These are phyloP conservation scores for Tonatia bakeri DNA, from an alignment of 2,113 vertebrate species.

Conservation along the genomic window DNA sequence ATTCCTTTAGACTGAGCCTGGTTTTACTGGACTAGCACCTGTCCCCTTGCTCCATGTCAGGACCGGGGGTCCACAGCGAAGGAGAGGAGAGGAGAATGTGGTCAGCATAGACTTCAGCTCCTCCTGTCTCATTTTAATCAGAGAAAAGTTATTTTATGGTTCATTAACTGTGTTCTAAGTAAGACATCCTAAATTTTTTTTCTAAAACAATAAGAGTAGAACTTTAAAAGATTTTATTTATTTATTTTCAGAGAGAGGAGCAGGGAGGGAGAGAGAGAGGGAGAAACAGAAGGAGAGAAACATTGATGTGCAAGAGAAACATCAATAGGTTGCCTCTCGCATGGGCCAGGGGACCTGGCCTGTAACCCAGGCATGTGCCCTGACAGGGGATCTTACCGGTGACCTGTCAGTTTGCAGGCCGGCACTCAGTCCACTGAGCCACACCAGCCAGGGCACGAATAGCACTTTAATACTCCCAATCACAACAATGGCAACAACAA, in stretches of 20 bases:
- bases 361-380: no score
- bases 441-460: neutral
- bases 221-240: neutral
- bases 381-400: no score
- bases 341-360: no score
- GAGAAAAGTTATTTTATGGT: neutral
- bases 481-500: neutral
- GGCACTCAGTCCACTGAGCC: no score
- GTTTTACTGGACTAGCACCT: neutral
- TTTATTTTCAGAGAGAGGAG: no score
- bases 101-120: neutral
- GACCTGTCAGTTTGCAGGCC: no score
- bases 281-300: no score
- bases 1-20: neutral
- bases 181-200: neutral
- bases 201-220: neutral
- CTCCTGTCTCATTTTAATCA: neutral
- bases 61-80: rapidly evolving
- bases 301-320: no score
- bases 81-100: neutral
- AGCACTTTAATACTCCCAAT: neutral
- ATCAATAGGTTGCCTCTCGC: no score
- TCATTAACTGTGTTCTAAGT: neutral
- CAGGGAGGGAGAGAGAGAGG: no score
- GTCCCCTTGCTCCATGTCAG: neutral